Evolutionary conservation across 2,888 invertebrate genomes (phyloP).

Genomic region (Rhagonycha fulva): DNA sequence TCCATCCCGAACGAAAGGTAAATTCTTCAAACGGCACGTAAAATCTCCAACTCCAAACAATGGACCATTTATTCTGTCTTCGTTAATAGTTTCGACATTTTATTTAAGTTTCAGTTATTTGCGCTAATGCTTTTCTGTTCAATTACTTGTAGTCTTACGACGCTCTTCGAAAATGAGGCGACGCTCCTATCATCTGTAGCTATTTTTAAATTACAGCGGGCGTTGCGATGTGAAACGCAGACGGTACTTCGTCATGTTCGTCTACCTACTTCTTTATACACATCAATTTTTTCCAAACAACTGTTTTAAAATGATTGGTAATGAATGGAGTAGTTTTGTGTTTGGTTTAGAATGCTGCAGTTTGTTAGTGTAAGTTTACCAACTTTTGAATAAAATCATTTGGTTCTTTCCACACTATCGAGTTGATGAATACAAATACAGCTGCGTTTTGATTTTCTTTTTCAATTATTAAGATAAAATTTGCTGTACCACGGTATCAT

Average conservation of each 20-base stretch:
- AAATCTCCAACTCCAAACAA: no score
- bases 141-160: not conserved
- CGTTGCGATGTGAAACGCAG: not conserved
- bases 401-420: not conserved
- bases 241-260: not conserved
- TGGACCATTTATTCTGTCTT: not conserved
- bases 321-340: not conserved
- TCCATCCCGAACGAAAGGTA: no score
- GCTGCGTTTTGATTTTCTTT: not conserved
- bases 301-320: not conserved
- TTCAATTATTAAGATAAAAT: not conserved
- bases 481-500: not conserved
- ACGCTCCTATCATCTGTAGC: not conserved
- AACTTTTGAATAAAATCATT: not conserved
- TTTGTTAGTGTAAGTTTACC: not conserved
- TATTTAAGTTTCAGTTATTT: not conserved
- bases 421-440: not conserved
- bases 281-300: not conserved
- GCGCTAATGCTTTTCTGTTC: not conserved
- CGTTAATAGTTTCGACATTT: not conserved
- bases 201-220: not conserved
- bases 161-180: not conserved
- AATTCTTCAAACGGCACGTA: no score
- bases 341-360: not conserved
- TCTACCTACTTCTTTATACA: not conserved